Evolutionary conservation across 2,797 vertebrate species (phyloP), one percentile per base, ranked within the genome.

Genomic region (Phrynocephalus forsythii): DNA sequence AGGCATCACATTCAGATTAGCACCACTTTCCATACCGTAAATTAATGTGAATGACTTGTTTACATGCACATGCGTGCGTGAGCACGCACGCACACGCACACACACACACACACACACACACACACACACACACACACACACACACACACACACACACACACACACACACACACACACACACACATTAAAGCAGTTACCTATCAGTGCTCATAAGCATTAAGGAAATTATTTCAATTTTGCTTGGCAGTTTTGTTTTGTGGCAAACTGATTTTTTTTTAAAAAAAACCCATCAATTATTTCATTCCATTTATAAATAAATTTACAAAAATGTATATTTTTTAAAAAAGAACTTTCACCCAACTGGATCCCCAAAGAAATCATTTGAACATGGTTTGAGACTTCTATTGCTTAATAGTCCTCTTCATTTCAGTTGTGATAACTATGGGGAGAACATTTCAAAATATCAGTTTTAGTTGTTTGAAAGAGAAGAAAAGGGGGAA

Each of bases 1-100:
- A 90, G 77, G 83, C 94, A 78, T 66, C 87, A 92, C 72, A 93
- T 86, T 44, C 72, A 50, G 38, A 50, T 77, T 71, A 79, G 84
- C 85, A 91, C 90, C 91, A 88, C 86, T 91, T 93, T 90, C 79
- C 56, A 92, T 11, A 44, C 50, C 87, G 78, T 84, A 88, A 93
- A 89, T 28, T 93, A 90, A 92, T 56, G 83, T 68, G 8, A 0
- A 10, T 50, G 82, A 88, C 84, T 92, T 91, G 85, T 91, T 92
- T 90, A 76, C 56, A 82, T 10, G 22, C 38, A 16, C 5, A 1
- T 16, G 20, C 26, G 26, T 71, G 28, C 38, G 33, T 2, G 33
- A 1, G 33, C 2, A 2, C 1, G 30, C 15, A 71, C 9, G 15
- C 69, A 71, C 11, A 8, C 16, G 13, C 16, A 11, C 1, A 71